Percentiles rank a stretch among this genome's conserved stretches.
Conservation (phyloP, 2,113 vertebrate genomes). For the Poecile atricapillus region DNA sequence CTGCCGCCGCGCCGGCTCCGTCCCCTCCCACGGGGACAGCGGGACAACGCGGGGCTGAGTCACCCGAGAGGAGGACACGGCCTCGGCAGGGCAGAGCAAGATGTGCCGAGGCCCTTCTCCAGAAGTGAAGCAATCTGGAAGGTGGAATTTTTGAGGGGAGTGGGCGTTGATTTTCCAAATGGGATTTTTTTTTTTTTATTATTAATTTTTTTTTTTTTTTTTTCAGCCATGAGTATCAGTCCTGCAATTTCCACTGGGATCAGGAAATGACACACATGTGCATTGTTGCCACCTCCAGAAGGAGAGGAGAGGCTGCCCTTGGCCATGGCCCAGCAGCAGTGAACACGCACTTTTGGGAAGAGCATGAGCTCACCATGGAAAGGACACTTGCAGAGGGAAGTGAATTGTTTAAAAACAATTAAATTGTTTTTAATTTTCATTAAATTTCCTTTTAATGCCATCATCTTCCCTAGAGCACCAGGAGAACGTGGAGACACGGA, state of each 20-base stretch:
- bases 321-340: constrained; percentile 17
- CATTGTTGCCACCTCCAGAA: constrained; percentile 55
- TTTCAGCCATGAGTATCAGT: neutral
- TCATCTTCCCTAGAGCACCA: neutral
- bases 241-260: neutral
- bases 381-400: neutral
- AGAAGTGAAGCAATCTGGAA: constrained; percentile 17
- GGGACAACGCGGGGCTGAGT: neutral
- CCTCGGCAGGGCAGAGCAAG: neutral
- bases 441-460: neutral
- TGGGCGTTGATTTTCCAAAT: neutral
- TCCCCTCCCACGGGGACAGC: neutral
- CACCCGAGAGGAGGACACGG: neutral
- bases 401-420: neutral
- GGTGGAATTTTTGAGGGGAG: neutral
- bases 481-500: neutral
- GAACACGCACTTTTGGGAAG: constrained; percentile 42
- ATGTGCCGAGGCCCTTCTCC: neutral
- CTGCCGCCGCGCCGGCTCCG: accelerated
- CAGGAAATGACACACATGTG: constrained; percentile 62
- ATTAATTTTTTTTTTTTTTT: neutral
- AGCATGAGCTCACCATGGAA: neutral
- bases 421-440: no score
- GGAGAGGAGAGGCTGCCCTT: constrained; percentile 8
- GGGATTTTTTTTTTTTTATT: neutral